These are phyloP conservation scores for Pterocles orientalis DNA, from an alignment of 2,113 vertebrate genomes.

Conservation along the genomic window DNA sequence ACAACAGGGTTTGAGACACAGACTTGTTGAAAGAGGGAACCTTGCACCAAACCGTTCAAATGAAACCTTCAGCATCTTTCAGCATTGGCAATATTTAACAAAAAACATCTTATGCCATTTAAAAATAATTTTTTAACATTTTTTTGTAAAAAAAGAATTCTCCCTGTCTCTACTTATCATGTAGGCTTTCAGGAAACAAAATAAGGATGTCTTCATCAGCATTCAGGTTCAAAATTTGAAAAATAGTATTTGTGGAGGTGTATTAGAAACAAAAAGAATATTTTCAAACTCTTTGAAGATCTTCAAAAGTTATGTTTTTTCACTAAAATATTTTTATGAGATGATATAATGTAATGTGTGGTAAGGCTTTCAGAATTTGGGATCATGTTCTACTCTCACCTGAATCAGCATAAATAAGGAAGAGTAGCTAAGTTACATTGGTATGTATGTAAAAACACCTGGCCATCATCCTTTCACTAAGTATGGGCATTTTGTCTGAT, in stretches of 20 bases:
- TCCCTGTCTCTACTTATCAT: not conserved
- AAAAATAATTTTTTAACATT: not conserved
- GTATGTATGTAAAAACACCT: not conserved
- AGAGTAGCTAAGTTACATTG: not conserved
- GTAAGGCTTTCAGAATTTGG: not conserved
- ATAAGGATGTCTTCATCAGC: not conserved
- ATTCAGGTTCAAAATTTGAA: not conserved
- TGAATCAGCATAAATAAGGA: not conserved
- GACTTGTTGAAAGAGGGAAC: conserved; percentile 59
- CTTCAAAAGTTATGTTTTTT: not conserved
- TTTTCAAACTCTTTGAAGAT: not conserved
- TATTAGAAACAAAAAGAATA: not conserved
- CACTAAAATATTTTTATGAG: not conserved
- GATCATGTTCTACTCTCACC: not conserved
- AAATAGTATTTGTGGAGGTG: not conserved
- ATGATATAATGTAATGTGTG: not conserved
- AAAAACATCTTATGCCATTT: conserved; percentile 13
- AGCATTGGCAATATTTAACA: conserved; percentile 16
- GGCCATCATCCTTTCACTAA: not conserved
- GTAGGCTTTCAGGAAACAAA: not conserved
- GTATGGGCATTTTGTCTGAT: not conserved
- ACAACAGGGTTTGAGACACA: conserved; percentile 44
- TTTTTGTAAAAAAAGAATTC: not conserved
- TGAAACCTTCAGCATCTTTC: conserved; percentile 42
- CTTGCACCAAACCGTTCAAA: conserved; percentile 32